Conservation (phyloP, 2,113 vertebrate genomes). For the Rhinolophus ferrumequinum region DNA sequence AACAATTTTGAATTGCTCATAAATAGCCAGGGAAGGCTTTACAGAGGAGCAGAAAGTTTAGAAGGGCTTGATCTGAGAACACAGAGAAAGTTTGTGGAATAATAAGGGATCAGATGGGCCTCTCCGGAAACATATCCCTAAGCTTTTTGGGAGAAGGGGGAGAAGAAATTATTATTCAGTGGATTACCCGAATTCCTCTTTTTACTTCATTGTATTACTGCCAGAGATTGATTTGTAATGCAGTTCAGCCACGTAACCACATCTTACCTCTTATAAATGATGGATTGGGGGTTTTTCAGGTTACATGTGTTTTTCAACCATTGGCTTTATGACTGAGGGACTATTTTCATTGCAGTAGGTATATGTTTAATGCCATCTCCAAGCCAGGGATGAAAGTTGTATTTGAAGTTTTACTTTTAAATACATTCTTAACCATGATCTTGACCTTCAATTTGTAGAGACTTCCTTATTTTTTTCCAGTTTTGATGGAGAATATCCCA, state of each 20-base stretch:
- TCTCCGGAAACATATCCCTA: not conserved
- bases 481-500: not conserved
- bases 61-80: not conserved
- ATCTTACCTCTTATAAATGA: constrained; percentile 23
- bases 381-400: constrained; percentile 26
- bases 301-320: constrained; percentile 14
- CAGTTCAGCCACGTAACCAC: not conserved
- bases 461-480: constrained; percentile 28
- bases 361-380: not conserved
- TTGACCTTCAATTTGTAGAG: not conserved
- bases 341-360: constrained; percentile 37
- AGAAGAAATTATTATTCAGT: not conserved
- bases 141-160: not conserved
- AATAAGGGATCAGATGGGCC: not conserved
- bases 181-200: not conserved
- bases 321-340: not conserved
- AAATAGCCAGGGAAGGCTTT: not conserved
- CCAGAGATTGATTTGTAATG: constrained; percentile 29
- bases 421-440: constrained; percentile 8
- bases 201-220: not conserved
- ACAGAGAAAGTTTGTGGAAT: not conserved
- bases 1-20: not conserved
- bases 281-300: not conserved
- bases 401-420: constrained; percentile 49
- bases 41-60: not conserved